Evolutionary conservation across 2,113 vertebrate genomes (phyloP).

Genomic region (Chelonoidis abingdonii): DNA sequence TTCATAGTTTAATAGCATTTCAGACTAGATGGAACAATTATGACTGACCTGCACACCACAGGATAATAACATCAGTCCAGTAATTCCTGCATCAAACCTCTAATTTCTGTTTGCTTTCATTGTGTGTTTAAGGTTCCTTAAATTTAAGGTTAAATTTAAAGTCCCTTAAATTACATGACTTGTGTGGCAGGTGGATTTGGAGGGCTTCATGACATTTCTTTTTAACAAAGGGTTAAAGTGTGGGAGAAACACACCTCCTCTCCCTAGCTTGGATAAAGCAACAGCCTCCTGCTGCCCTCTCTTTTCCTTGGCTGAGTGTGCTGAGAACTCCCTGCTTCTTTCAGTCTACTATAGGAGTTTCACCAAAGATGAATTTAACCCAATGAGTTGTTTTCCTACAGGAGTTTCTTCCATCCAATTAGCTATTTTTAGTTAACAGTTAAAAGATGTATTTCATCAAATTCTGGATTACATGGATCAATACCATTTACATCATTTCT

Average conservation of each 20-base stretch:
- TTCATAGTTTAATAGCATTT: neutral
- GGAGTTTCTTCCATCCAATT: neutral
- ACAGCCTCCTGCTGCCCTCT: neutral
- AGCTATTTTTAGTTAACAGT: constrained; percentile 1
- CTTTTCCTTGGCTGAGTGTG: neutral
- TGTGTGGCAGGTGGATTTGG: constrained; percentile 47
- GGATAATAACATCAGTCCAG: neutral
- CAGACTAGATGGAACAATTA: neutral
- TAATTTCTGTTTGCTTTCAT: constrained; percentile 36
- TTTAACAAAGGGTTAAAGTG: constrained; percentile 11
- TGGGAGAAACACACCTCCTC: constrained; percentile 18
- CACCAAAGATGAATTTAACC: neutral
- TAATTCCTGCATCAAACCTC: constrained; percentile 11
- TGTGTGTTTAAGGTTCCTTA: constrained; percentile 18
- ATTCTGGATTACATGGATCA: neutral
- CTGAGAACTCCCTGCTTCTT: neutral
- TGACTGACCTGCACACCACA: neutral
- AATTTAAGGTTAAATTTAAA: neutral
- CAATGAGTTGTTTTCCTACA: fast-evolving
- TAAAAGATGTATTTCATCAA: neutral
- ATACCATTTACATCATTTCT: neutral
- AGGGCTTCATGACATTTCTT: constrained; percentile 25
- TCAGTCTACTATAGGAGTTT: neutral
- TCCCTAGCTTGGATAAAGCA: neutral
- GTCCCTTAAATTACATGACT: constrained; percentile 39